Percentiles rank a stretch among this genome's conserved stretches.
Conservation (phyloP, 2,113 vertebrate genomes). For the Paradoxurus hermaphroditus region DNA sequence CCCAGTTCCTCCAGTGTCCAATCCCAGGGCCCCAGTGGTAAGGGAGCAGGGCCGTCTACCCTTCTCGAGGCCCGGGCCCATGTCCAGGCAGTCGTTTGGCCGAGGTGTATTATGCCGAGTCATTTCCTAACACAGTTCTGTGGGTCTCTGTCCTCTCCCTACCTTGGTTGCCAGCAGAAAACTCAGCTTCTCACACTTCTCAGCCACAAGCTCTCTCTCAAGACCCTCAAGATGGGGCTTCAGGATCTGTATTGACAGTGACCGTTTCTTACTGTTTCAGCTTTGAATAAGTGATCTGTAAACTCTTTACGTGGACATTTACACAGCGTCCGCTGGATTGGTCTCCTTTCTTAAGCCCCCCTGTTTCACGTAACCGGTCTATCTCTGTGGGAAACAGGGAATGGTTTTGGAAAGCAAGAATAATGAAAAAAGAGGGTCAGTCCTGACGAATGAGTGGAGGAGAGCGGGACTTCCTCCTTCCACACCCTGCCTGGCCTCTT, state of each 20-base stretch:
- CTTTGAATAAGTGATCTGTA: neutral
- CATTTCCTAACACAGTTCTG: neutral
- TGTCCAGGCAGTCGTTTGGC: neutral
- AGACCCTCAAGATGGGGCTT: neutral
- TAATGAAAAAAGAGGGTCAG: neutral
- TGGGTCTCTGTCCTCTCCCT: neutral
- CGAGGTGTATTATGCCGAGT: neutral
- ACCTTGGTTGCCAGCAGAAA: neutral
- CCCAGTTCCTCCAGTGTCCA: neutral
- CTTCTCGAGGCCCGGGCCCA: neutral
- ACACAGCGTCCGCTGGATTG: neutral
- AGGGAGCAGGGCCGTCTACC: neutral
- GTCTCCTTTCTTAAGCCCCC: neutral
- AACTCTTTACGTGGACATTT: neutral
- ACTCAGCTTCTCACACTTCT: neutral
- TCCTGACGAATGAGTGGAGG: neutral
- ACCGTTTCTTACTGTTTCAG: neutral
- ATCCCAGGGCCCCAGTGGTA: neutral
- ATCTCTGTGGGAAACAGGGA: neutral
- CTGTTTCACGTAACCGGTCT: neutral
- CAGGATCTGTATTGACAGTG: neutral
- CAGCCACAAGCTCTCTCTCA: neutral
- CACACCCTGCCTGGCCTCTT: neutral
- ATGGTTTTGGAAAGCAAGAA: neutral
- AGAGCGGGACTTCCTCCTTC: neutral